Evolutionary conservation across 1,140 invertebrate genomes (phyloP).

Genomic region (Drosophila bipectinata): DNA sequence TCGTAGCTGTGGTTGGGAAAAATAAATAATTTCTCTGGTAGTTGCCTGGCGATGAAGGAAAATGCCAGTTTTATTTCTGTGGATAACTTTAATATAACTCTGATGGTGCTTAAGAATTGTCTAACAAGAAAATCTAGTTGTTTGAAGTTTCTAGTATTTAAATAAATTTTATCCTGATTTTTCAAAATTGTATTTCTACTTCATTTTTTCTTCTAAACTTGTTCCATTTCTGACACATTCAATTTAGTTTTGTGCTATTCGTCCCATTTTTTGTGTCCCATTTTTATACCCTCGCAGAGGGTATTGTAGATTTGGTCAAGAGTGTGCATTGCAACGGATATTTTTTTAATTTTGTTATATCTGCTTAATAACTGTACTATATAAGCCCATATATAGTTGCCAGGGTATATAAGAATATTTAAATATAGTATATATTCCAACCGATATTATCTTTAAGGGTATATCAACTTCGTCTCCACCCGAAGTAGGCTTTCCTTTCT

Average conservation of each 20-base stretch:
- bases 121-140: background rate
- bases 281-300: too few relatives aligned
- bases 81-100: background rate
- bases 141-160: background rate
- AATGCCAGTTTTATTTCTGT: background rate
- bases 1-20: background rate
- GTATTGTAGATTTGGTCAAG: too few relatives aligned
- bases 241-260: constrained; percentile 1
- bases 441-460: too few relatives aligned
- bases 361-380: too few relatives aligned
- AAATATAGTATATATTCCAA: too few relatives aligned
- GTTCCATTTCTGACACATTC: background rate
- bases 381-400: too few relatives aligned
- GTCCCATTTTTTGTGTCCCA: background rate
- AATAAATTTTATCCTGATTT: background rate
- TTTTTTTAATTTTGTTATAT: too few relatives aligned
- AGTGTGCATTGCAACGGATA: too few relatives aligned
- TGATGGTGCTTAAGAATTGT: background rate
- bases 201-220: background rate
- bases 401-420: too few relatives aligned
- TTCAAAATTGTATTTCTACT: background rate
- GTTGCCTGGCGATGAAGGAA: background rate
- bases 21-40: background rate
- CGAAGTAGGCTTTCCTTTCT: too few relatives aligned
- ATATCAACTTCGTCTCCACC: too few relatives aligned